Evolutionary conservation across 37 sponge, comb jelly and placozoan genomes (phyloP).

Genomic region (Oopsacas minuta): DNA sequence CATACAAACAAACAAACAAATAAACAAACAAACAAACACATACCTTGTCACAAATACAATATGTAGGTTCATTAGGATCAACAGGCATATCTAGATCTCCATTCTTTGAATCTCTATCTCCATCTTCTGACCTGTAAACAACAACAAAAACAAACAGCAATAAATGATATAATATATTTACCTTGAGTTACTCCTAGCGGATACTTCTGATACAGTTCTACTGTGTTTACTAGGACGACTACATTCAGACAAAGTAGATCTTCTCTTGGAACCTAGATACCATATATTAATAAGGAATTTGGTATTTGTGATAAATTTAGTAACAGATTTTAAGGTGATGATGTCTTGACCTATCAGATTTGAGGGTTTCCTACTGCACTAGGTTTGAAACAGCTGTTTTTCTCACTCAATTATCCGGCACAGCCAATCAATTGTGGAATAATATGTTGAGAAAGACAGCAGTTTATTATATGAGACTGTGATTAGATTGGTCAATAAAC

Average conservation of each 20-base stretch:
- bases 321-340: no score
- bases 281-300: no score
- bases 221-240: slow-evolving; percentile 15
- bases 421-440: no score
- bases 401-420: no score
- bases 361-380: no score
- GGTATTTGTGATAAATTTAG: no score
- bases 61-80: slow-evolving; percentile 90
- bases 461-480: no score
- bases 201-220: not conserved
- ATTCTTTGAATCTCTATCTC: slow-evolving; percentile 59
- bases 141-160: not conserved
- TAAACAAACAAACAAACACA: not conserved
- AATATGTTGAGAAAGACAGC: no score
- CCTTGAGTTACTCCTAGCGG: not conserved
- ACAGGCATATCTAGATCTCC: slow-evolving; percentile 91
- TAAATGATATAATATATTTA: no score
- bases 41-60: slow-evolving; percentile 91
- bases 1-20: not conserved
- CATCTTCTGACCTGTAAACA: not conserved
- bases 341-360: no score
- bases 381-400: no score
- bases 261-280: not conserved
- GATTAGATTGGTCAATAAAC: no score
- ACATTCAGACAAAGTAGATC: not conserved